Evolutionary conservation across 2,113 vertebrate species (phyloP), one percentile per base, ranked within the genome.

Genomic region (Rana temporaria): DNA sequence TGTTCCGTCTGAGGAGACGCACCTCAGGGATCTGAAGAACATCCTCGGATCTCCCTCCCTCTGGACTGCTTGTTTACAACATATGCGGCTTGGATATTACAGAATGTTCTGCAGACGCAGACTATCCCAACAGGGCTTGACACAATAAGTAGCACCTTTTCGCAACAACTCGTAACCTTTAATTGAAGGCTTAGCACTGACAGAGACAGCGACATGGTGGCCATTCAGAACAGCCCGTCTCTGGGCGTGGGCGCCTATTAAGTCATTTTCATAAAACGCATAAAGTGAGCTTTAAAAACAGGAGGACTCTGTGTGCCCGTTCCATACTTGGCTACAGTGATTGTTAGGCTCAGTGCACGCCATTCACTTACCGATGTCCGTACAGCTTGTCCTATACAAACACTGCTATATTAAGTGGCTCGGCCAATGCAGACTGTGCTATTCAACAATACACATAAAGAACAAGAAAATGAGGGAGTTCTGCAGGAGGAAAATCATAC

Each of bases 181-280:
- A 76, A 76, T 76, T 76, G 81, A 32, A 76, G 81, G 63, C 55
- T 76, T 75, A 76, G 17, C 64, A 24, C 42, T 72, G 59, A 73
- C n/a, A 59, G 59, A 64, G 24, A 14, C 38, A 53, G 38, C 17
- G 73, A 73, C 60, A 73, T 38, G 65, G 38, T 63, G 26, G 70
- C 62, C 62, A 57, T 48, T 48, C 6, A 42, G 70, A 74, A 67
- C 24, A 24, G 70, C 24, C 65, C 65, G 24, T 38, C 30, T 73
- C 56, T 66, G 70, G 70, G 80, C 15, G 60, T 82, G 80, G 57
- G 62, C 16, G 60, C 9, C 70, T 74, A 82, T 82, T 74, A 81
- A 63, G 70, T 74, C 6, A 66, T 82, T 82, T 81, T 73, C 48
- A 22, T 55, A 82, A 82, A 65, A 20, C 60, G 18, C 15, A 63